phyloP scores from a whole-genome alignment of 2,888 invertebrate species.

The Schizaphis graminum region DNA sequence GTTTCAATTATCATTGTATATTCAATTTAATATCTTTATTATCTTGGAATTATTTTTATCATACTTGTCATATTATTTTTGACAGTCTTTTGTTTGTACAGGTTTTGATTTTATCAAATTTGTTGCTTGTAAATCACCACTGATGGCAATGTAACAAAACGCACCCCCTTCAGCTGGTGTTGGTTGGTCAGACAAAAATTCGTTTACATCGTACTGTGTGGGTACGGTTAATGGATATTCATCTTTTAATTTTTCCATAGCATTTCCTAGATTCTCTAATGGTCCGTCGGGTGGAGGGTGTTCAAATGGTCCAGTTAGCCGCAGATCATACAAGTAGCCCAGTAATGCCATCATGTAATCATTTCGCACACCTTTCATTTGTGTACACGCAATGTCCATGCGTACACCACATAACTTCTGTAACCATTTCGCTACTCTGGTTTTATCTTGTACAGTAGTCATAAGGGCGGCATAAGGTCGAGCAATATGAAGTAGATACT shows the following conservation, averaged over 20 bases:
- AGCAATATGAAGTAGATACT: constrained; percentile 72
- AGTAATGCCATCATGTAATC: constrained; percentile 74
- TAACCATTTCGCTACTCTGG: constrained; percentile 73
- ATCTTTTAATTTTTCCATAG: constrained; percentile 70
- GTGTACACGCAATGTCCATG: constrained; percentile 71
- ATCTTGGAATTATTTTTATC: neutral
- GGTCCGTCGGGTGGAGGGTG: constrained; percentile 72
- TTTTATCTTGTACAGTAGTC: constrained; percentile 71
- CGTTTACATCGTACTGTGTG: constrained; percentile 72
- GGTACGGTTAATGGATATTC: constrained; percentile 72
- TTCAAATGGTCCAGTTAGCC: constrained; percentile 71
- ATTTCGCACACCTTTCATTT: constrained; percentile 74
- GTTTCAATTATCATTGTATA: neutral
- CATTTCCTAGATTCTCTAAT: constrained; percentile 71
- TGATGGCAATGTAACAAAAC: constrained; percentile 74
- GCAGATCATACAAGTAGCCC: constrained; percentile 71
- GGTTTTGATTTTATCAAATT: constrained; percentile 63
- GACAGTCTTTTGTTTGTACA: constrained; percentile 48
- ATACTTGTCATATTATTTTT: neutral
- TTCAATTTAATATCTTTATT: neutral
- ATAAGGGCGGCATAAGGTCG: constrained; percentile 73
- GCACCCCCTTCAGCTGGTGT: constrained; percentile 73
- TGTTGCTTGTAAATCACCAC: constrained; percentile 72
- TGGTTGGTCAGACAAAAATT: constrained; percentile 73
- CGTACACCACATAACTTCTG: constrained; percentile 73